Evolutionary conservation across 2,888 invertebrate genomes (phyloP).

Genomic region (Himalopsyche japonica): DNA sequence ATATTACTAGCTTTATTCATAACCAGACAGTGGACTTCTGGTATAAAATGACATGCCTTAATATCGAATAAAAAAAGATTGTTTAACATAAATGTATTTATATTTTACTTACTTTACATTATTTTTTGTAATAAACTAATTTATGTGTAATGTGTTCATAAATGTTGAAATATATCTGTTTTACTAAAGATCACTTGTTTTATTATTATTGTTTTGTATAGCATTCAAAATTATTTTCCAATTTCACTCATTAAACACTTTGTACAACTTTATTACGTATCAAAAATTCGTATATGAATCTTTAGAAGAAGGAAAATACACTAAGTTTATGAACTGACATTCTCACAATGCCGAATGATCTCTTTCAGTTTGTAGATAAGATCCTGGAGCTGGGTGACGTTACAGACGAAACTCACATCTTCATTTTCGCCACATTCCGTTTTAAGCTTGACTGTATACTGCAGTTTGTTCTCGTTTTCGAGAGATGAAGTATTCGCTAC

Average conservation of each 20-base stretch:
- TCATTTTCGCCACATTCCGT: slow-evolving; percentile 50
- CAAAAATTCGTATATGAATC: neutral
- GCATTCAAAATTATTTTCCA: neutral
- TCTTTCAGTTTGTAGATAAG: slow-evolving; percentile 70
- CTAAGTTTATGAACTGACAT: slow-evolving; percentile 17
- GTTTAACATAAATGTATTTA: neutral
- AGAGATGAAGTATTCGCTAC: slow-evolving; percentile 52
- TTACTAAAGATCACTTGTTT: neutral
- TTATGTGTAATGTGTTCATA: neutral
- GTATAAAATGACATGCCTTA: neutral
- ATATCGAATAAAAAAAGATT: neutral
- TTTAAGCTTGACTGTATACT: slow-evolving; percentile 54
- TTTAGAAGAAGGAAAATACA: neutral
- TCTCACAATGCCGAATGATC: slow-evolving; percentile 64
- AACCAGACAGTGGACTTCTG: neutral
- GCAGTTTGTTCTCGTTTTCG: slow-evolving; percentile 51
- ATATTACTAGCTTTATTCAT: neutral
- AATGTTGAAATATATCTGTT: neutral
- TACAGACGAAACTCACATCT: slow-evolving; percentile 64
- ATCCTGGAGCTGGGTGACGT: slow-evolving; percentile 67
- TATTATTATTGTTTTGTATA: neutral
- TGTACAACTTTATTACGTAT: neutral
- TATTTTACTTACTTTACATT: neutral
- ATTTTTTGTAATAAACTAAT: slow-evolving; percentile 1
- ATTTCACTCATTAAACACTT: neutral